Evolutionary conservation across 2,888 invertebrate genomes (phyloP), one percentile per base, ranked within the genome.

Genomic region (Napeogenes inachia): DNA sequence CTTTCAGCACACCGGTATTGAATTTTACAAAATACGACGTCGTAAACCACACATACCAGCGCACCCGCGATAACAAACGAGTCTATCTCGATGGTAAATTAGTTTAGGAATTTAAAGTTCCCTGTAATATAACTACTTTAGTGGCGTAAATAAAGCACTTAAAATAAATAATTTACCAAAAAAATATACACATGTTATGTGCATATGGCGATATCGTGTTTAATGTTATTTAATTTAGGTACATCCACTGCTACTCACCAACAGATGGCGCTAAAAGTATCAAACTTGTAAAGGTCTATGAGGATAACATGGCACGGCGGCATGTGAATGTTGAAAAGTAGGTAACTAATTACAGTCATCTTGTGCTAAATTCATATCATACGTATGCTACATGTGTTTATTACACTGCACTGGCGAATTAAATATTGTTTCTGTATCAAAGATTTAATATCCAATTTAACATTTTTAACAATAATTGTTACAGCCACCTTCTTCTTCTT

Each of bases 21-120:
- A 78, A 81, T 81, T 82, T 83, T 81, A 80, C 78, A 76, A 80
- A 80, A 79, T 80, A 82, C 68, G 75, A 70, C 68, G 71, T 73
- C 78, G 69, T 75, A 72, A 71, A 72, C 66, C 60, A 70, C 67
- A 69, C 63, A 57, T 67, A 65, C 57, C 54, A 57, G 59, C 60
- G 59, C 59, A 50, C 54, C 33, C 57, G 53, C 33, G 32, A 55
- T 62, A 53, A 59, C 55, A 54, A 62, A 47, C 46, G 60, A 33
- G 58, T 56, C 46, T 55, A 50, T 50, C 50, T 21, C 50, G 30
- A 30, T 30, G 21, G 21, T 50, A 50, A 50, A 30, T 50, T 50
- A 50, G 50, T 30, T 50, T 50, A 10, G 50, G 30, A 50, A 50
- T 13, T 21, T 30, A 5, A 12, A 30, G 8, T 21, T 12, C 21